Evolutionary conservation across 2,888 invertebrate species (phyloP).

Genomic region (Lacanobia wlatinum): DNA sequence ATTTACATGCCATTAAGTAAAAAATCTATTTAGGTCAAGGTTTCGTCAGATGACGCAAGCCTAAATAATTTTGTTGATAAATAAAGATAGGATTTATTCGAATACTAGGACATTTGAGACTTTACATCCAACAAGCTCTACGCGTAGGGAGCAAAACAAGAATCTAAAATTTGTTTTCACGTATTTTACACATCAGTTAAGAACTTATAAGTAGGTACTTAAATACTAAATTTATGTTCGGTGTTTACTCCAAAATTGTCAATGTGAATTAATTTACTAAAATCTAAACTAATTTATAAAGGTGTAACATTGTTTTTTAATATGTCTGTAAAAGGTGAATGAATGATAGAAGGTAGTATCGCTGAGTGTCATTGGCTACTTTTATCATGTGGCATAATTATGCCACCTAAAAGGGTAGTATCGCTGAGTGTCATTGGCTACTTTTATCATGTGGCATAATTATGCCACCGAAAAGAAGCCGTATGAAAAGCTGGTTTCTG

Average conservation of each 20-base stretch:
- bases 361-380: not conserved
- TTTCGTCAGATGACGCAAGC: slow-evolving; percentile 67
- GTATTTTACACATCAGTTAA: no score
- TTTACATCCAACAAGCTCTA: not conserved
- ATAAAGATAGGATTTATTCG: slow-evolving; percentile 27
- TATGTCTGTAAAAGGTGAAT: not conserved
- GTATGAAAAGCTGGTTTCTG: not conserved
- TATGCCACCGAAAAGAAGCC: not conserved
- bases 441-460: not conserved
- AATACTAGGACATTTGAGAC: not conserved
- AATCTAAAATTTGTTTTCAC: not conserved
- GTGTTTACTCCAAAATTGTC: not conserved
- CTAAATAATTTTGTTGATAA: slow-evolving; percentile 29
- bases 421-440: not conserved
- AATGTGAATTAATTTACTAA: not conserved
- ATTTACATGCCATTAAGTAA: slow-evolving; percentile 80
- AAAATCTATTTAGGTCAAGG: slow-evolving; percentile 84
- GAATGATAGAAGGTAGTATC: not conserved
- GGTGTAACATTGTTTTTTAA: not conserved
- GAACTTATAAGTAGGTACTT: not conserved
- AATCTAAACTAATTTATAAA: not conserved
- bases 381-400: not conserved
- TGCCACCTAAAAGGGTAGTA: not conserved
- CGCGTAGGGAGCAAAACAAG: not conserved
- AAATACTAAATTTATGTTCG: not conserved